Conservation (phyloP, 1,140 invertebrate species). For the Hirudo medicinalis region DNA sequence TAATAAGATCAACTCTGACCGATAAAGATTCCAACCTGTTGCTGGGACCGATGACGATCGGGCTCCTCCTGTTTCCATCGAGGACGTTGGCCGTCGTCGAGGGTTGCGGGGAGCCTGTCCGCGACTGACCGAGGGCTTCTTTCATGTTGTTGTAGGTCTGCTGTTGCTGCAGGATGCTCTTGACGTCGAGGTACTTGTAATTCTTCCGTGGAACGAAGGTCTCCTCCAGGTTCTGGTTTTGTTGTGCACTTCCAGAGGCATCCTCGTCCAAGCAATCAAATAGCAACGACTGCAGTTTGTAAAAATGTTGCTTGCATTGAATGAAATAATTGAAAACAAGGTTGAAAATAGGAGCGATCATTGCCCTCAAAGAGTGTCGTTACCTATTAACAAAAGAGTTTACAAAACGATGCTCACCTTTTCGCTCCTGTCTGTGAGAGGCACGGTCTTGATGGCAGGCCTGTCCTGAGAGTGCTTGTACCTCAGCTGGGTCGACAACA, state of each 20-base stretch:
- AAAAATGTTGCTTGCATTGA: background rate
- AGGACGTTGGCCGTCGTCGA: no score
- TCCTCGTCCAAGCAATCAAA: conserved; percentile 49
- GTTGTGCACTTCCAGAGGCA: conserved; percentile 33
- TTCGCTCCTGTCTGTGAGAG: background rate
- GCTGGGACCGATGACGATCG: no score
- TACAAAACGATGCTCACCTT: background rate
- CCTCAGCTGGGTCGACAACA: conserved; percentile 44
- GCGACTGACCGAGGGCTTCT: background rate
- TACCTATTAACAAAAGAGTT: background rate
- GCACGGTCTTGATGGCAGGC: background rate
- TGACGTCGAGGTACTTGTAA: conserved; percentile 45
- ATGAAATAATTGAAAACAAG: no score
- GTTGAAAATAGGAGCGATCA: no score
- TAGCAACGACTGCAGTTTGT: conserved; percentile 25
- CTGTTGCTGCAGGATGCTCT: background rate
- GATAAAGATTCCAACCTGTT: background rate
- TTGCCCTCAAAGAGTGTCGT: no score
- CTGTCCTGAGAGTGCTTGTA: conserved; percentile 27
- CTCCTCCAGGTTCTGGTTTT: conserved; percentile 25
- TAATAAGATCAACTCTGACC: no score
- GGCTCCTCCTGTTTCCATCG: no score
- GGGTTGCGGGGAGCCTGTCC: background rate
- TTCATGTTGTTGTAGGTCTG: conserved; percentile 2
- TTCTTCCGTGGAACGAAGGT: conserved; percentile 45